A percentile compares a stretch with the other conserved stretches of the same genome.
Evolutionary conservation across 1,140 invertebrate genomes (phyloP).

Genomic region (Drosophila nikananu): DNA sequence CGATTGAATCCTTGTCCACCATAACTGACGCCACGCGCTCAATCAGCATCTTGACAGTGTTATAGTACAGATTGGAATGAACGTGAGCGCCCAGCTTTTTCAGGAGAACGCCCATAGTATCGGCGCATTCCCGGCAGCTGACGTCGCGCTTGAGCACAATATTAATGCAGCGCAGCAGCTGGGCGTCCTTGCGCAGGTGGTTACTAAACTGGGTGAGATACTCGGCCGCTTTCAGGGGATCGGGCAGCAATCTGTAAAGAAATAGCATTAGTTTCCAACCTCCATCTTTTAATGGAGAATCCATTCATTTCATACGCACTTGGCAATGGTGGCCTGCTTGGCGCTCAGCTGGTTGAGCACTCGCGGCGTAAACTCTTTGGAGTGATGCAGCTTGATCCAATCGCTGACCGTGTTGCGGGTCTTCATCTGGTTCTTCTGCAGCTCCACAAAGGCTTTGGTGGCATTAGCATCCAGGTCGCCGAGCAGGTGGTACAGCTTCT

Average conservation of each 20-base stretch:
- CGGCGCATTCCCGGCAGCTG: slow-evolving; percentile 95
- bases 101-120: slow-evolving; percentile 91
- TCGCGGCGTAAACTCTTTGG: slow-evolving; percentile 87
- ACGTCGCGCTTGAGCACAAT: slow-evolving; percentile 94
- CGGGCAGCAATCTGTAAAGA: slow-evolving; percentile 89
- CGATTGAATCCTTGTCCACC: slow-evolving; percentile 95
- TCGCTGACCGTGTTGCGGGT: slow-evolving; percentile 94
- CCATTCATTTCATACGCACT: slow-evolving; percentile 41
- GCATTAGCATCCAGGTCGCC: slow-evolving; percentile 98
- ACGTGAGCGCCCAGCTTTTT: slow-evolving; percentile 97
- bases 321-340: slow-evolving; percentile 84
- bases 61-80: slow-evolving; percentile 97
- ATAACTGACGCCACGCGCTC: slow-evolving; percentile 97
- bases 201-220: slow-evolving; percentile 95
- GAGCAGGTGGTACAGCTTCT: slow-evolving; percentile 96
- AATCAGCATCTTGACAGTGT: slow-evolving; percentile 97
- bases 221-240: slow-evolving; percentile 96
- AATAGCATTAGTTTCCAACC: background rate
- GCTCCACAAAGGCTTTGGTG: slow-evolving; percentile 97
- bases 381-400: slow-evolving; percentile 92
- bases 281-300: background rate
- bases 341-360: slow-evolving; percentile 89
- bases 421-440: slow-evolving; percentile 96
- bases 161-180: slow-evolving; percentile 94
- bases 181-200: slow-evolving; percentile 92